Evolutionary conservation across 1,140 invertebrate genomes (phyloP).

Genomic region (Caerostris extrusa): DNA sequence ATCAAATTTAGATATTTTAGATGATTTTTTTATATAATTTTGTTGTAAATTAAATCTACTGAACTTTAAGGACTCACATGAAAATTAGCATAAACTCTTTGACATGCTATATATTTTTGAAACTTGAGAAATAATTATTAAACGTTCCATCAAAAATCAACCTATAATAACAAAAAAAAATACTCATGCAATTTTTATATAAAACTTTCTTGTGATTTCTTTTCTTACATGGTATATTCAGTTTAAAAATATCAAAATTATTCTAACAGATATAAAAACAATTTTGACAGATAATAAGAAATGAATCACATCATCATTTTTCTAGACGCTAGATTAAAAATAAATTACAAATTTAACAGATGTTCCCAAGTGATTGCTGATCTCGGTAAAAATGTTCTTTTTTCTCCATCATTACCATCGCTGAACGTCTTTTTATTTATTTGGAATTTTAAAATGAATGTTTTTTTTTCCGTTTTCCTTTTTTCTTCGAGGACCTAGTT

Average conservation of each 20-base stretch:
- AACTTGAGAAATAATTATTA: too few relatives aligned
- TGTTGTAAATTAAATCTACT: too few relatives aligned
- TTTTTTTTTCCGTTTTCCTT: neutral
- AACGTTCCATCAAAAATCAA: too few relatives aligned
- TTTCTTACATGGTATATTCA: neutral
- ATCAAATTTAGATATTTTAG: too few relatives aligned
- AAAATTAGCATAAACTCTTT: too few relatives aligned
- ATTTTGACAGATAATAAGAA: constrained; percentile 17
- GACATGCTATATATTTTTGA: too few relatives aligned
- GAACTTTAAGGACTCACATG: too few relatives aligned
- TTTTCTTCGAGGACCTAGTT: neutral
- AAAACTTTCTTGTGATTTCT: neutral
- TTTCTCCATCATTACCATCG: neutral
- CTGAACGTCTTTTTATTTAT: neutral
- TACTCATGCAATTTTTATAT: neutral
- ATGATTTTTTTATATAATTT: too few relatives aligned
- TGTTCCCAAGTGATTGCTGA: constrained; percentile 5
- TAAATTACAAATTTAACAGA: constrained; percentile 27
- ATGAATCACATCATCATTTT: constrained; percentile 21
- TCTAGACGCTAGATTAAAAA: neutral
- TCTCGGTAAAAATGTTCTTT: neutral
- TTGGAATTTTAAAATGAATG: neutral
- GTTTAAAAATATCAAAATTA: neutral
- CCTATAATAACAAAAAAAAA: too few relatives aligned
- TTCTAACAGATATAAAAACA: neutral